phyloP scores from a whole-genome alignment of 2,113 vertebrate species.

The Porphyrio hochstetteri region DNA sequence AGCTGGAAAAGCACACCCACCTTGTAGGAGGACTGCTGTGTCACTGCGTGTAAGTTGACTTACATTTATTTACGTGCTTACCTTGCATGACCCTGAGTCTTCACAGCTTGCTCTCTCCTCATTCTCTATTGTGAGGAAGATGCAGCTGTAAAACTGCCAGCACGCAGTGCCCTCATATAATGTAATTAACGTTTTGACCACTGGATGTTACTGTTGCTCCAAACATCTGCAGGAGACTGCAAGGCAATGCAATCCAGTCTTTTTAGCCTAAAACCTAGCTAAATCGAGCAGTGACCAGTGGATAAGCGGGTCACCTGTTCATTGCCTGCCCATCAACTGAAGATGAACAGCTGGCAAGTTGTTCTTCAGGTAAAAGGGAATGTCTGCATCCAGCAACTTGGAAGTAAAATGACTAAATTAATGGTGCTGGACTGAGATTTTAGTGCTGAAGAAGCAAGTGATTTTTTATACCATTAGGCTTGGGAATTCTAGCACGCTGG shows the following conservation, averaged over 20 bases:
- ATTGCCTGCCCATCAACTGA: neutral
- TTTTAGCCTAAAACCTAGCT: neutral
- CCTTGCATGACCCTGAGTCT: neutral
- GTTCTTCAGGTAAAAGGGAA: neutral
- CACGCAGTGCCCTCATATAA: neutral
- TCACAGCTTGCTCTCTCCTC: neutral
- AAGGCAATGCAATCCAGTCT: neutral
- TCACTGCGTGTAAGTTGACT: neutral
- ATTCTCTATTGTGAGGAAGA: neutral
- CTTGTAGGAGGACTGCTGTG: neutral
- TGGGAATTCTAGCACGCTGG: neutral
- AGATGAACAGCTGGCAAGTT: neutral
- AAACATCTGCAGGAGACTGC: neutral
- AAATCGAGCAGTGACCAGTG: neutral
- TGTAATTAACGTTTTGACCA: slow-evolving; percentile 65
- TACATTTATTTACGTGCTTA: neutral
- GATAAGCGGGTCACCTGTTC: neutral
- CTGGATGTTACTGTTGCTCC: slow-evolving; percentile 68
- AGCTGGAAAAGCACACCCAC: neutral
- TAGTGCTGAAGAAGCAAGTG: neutral
- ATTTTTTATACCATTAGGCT: neutral
- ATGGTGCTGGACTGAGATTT: neutral
- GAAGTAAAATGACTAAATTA: neutral
- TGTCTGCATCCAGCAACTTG: neutral
- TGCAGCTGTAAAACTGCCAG: neutral